Evolutionary conservation across 2,888 invertebrate species (phyloP).

Genomic region (Hymenopus coronatus): DNA sequence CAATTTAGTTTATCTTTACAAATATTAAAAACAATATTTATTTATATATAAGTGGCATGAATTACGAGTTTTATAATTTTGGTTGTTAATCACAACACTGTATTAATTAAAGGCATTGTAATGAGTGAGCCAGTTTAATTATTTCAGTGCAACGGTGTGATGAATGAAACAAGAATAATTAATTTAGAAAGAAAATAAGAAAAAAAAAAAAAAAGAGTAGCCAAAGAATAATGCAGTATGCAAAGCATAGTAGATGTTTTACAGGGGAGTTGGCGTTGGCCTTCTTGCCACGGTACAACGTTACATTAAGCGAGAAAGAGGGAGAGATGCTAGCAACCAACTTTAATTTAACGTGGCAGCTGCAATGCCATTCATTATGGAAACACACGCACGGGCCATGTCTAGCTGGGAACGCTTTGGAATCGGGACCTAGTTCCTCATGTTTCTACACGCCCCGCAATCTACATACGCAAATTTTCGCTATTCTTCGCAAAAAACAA

Average conservation of each 20-base stretch:
- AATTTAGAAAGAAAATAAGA: not conserved
- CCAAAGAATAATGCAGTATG: not conserved
- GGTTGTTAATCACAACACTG: no score
- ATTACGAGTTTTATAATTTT: no score
- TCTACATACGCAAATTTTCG: not conserved
- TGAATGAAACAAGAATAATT: not conserved
- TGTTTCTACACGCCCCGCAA: not conserved
- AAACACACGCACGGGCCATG: not conserved
- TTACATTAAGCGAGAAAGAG: not conserved
- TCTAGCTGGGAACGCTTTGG: not conserved
- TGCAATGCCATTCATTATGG: constrained; percentile 22
- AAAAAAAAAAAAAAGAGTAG: not conserved
- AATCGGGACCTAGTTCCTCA: not conserved
- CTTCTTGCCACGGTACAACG: not conserved
- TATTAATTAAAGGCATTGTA: no score
- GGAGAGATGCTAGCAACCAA: constrained; percentile 5
- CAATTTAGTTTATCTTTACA: no score
- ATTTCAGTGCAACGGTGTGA: not conserved
- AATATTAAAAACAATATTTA: no score
- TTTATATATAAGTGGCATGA: no score
- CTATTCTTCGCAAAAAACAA: not conserved
- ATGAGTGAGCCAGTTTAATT: no score
- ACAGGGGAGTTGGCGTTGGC: not conserved
- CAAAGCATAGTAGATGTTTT: not conserved
- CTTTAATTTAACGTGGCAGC: constrained; percentile 28